Evolutionary conservation across 2,797 vertebrate genomes (phyloP).

Genomic region (Adrianichthys oophorus): DNA sequence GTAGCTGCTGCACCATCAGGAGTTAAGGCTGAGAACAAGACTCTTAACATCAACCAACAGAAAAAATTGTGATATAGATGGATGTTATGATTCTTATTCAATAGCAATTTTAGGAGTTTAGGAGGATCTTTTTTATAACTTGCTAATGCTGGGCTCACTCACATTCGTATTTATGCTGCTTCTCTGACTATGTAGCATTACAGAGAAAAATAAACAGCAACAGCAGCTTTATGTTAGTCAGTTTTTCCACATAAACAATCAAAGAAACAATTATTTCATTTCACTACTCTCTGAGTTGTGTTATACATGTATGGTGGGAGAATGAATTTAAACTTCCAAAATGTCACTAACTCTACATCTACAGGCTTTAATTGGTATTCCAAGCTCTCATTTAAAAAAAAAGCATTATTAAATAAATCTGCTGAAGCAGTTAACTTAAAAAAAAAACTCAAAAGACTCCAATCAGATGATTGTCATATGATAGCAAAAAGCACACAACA

Average conservation of each 20-base stretch:
- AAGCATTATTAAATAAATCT: not conserved
- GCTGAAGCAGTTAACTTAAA: not conserved
- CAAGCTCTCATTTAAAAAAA: not conserved
- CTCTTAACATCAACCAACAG: no score
- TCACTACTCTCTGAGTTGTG: not conserved
- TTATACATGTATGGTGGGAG: not conserved
- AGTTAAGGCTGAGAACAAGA: no score
- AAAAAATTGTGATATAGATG: no score
- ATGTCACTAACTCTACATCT: no score
- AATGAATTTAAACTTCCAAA: not conserved
- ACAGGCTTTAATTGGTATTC: no score
- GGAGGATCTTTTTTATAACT: slow-evolving; percentile 4
- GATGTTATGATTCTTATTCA: no score
- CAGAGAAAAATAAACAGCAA: slow-evolving; percentile 27
- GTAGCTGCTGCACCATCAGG: not conserved
- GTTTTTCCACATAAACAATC: not conserved
- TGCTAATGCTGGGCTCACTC: slow-evolving; percentile 17
- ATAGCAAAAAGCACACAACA: slow-evolving; percentile 4
- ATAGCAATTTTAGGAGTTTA: no score
- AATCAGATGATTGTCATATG: slow-evolving; percentile 59
- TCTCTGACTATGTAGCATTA: slow-evolving; percentile 55
- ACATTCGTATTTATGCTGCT: slow-evolving; percentile 57
- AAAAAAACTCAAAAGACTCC: not conserved
- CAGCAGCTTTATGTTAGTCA: slow-evolving; percentile 15
- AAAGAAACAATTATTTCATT: not conserved